Conservation (phyloP, 1,140 invertebrate genomes). For the Listronotus oregonensis region DNA sequence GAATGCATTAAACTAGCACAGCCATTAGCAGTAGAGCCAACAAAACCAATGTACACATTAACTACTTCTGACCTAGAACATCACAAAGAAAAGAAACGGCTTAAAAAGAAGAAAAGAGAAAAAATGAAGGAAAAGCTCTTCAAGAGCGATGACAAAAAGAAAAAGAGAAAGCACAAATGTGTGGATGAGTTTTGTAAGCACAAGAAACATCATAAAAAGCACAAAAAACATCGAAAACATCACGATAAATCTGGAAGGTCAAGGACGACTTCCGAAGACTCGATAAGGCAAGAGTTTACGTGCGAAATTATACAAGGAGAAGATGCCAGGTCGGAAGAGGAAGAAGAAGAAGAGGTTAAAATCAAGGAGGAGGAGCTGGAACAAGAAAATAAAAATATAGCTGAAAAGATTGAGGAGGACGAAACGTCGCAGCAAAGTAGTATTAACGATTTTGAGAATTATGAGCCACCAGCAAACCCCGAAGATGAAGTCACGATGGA, state of each 20-base stretch:
- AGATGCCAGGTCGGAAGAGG: slow-evolving; percentile 40
- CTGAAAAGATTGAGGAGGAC: slow-evolving; percentile 52
- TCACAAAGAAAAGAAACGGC: slow-evolving; percentile 68
- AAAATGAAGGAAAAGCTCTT: slow-evolving; percentile 64
- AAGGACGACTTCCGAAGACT: slow-evolving; percentile 25
- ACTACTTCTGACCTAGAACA: slow-evolving; percentile 44
- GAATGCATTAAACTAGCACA: slow-evolving; percentile 16
- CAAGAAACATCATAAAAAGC: slow-evolving; percentile 72
- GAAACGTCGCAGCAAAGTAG: slow-evolving; percentile 49
- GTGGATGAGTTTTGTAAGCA: slow-evolving; percentile 74
- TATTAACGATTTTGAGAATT: slow-evolving; percentile 30
- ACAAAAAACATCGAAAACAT: slow-evolving; percentile 78
- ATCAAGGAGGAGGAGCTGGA: slow-evolving; percentile 51
- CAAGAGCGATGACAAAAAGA: slow-evolving; percentile 62
- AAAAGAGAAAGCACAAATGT: slow-evolving; percentile 73
- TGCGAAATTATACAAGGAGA: slow-evolving; percentile 35
- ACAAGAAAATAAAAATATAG: slow-evolving; percentile 46
- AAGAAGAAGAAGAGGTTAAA: slow-evolving; percentile 54
- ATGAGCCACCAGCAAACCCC: slow-evolving; percentile 45
- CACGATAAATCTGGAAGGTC: slow-evolving; percentile 60
- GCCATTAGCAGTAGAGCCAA: slow-evolving; percentile 42
- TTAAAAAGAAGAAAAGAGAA: slow-evolving; percentile 73
- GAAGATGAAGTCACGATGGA: slow-evolving; percentile 54
- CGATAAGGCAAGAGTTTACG: slow-evolving; percentile 24
- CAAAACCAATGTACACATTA: slow-evolving; percentile 32